Base-by-base conservation (phyloP, 37 sponge, comb jelly and placozoan genomes). In the Geodia barretti region DNA sequence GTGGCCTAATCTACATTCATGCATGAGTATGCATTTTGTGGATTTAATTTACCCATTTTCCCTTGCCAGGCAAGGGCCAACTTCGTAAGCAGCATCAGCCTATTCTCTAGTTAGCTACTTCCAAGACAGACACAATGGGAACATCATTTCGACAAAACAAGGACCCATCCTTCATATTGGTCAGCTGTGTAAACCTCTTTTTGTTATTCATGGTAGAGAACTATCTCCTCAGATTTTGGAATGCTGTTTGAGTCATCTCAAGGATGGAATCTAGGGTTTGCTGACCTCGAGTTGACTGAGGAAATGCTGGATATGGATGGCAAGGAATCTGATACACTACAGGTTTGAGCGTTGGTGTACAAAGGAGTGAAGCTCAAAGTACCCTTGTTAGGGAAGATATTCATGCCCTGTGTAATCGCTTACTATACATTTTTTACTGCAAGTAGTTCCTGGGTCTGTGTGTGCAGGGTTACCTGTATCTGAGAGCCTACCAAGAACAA, bases 281-380 rank as follows among this genome's bases (percentile, higher is more conserved):
- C 99, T 0, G 91, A 98, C 77, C 78, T 98, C 39, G 96, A 98
- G 66, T 81, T 98, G 63, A 96, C 97, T 28, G 89, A 94, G 72
- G 99, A 98, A 67, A 98, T 98, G 99, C 66, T 96, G 64, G 86
- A 90, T 24, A 96, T 98, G 99, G 99, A 96, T 68, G 97, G 95
- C 39, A 90, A 89, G 92, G 85, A 73, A 37, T 76, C 90, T n/a
- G 91, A 87, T 60, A 58, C 84, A n/a, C n/a, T 95, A 85, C 78
- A 75, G 83, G 90, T 89, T 25, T 35, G 75, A 42, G n/a, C n/a
- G n/a, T n/a, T n/a, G n/a, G n/a, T n/a, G n/a, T n/a, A n/a, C n/a
- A n/a, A n/a, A n/a, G n/a, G n/a, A n/a, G 19, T 58, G 11, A 58
- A 11, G 19, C 19, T 58, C 19, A 20, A 58, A 62, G 26, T 28